Percentiles rank a stretch among this genome's conserved stretches.
These are phyloP conservation scores for Callitettix versicolor DNA, from an alignment of 1,140 invertebrate genomes.

Conservation along the genomic window DNA sequence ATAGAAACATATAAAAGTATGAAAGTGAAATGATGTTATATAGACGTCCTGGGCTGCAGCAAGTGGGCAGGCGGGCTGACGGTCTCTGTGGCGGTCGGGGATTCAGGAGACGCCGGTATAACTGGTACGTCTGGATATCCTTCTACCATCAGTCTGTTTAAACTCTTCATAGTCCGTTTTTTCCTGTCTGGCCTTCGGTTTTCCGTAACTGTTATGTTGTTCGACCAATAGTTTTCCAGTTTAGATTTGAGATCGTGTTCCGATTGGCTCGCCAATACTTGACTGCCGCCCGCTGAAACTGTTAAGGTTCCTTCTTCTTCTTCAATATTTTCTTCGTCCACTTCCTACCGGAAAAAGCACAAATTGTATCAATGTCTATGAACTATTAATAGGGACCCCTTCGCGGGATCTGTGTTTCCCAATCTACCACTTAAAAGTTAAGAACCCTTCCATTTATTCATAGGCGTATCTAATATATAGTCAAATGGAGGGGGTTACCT, in stretches of 20 bases:
- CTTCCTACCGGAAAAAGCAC: background rate
- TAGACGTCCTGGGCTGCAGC: no score
- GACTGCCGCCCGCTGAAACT: background rate
- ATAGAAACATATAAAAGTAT: no score
- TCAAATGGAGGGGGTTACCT: background rate
- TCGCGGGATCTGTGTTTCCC: background rate
- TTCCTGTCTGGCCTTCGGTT: background rate
- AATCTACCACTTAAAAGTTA: background rate
- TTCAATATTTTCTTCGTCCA: slow-evolving; percentile 6
- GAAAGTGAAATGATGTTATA: no score
- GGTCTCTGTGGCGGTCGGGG: no score
- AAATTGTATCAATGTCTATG: background rate
- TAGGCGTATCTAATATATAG: background rate
- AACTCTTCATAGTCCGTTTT: slow-evolving; percentile 2
- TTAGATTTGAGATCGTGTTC: slow-evolving; percentile 4
- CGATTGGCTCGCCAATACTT: background rate
- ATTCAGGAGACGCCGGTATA: no score
- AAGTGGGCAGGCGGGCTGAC: no score
- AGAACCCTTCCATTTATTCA: background rate
- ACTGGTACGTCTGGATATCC: background rate
- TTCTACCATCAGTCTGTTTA: slow-evolving; percentile 1
- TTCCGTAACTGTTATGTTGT: no score
- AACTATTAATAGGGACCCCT: background rate
- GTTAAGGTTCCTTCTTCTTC: background rate
- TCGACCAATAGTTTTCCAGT: background rate